phyloP scores from a whole-genome alignment of 2,113 vertebrate genomes.

The Myotis brandtii region DNA sequence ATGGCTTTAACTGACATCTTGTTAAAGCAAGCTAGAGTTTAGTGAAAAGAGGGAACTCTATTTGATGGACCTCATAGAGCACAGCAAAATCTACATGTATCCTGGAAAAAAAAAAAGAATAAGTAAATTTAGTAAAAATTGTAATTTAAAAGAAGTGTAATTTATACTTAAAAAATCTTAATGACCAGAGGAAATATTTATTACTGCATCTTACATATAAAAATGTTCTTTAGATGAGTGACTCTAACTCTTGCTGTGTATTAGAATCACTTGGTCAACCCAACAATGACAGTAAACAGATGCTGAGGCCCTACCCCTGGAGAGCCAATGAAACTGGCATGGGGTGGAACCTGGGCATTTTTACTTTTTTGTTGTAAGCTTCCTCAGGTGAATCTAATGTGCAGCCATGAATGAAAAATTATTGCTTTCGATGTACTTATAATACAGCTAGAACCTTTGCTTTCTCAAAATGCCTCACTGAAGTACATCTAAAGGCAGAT shows the following conservation, averaged over 20 bases:
- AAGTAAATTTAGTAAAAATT: background rate
- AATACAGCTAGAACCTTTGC: background rate
- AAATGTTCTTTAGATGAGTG: background rate
- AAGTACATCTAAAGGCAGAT: background rate
- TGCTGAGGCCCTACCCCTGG: background rate
- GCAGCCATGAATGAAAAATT: background rate
- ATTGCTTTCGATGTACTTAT: background rate
- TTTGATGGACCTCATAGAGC: background rate
- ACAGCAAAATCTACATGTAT: background rate
- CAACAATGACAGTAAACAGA: background rate
- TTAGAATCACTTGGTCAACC: background rate
- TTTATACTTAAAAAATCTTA: constrained; percentile 20
- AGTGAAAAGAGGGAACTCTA: background rate
- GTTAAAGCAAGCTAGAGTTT: constrained; percentile 14
- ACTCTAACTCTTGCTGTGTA: background rate
- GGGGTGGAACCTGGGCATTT: background rate
- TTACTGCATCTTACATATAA: background rate
- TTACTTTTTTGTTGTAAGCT: background rate
- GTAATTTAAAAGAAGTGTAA: background rate
- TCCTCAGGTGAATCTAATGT: background rate
- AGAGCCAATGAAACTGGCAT: background rate
- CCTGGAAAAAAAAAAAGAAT: background rate
- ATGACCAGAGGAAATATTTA: constrained; percentile 6
- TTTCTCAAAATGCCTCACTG: background rate
- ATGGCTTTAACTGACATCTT: background rate